Evolutionary conservation across 1,140 invertebrate genomes (phyloP).

Genomic region (Matsumurasca onukii): DNA sequence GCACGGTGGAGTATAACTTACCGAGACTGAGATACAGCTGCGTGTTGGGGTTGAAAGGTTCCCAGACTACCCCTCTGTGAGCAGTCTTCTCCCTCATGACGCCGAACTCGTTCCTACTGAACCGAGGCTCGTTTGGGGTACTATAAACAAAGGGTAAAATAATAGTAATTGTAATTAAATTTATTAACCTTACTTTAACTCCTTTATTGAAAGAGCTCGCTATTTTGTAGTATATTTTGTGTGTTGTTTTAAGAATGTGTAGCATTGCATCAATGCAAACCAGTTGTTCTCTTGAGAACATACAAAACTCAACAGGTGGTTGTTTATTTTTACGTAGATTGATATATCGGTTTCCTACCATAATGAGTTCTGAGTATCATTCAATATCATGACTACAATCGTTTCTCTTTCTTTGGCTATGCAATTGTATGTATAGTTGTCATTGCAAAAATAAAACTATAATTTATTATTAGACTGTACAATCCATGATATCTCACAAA

Average conservation of each 20-base stretch:
- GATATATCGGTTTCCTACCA: not conserved
- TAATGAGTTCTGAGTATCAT: not conserved
- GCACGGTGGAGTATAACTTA: too few species aligned
- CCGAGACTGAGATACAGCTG: slow-evolving; percentile 75
- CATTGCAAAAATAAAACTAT: not conserved
- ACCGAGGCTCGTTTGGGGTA: not conserved
- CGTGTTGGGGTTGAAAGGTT: slow-evolving; percentile 70
- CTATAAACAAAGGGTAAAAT: not conserved
- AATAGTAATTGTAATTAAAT: not conserved
- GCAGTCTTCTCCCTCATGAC: not conserved
- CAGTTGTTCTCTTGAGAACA: not conserved
- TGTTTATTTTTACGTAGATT: not conserved
- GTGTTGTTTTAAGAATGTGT: not conserved
- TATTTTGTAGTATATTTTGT: not conserved
- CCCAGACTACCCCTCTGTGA: slow-evolving; percentile 54
- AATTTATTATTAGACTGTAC: not conserved
- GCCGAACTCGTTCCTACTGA: not conserved
- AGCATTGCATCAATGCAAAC: not conserved
- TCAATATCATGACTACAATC: not conserved
- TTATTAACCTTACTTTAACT: not conserved
- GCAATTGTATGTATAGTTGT: not conserved
- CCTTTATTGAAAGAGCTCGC: not conserved
- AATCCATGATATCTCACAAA: not conserved
- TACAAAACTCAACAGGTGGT: not conserved
- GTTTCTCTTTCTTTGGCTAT: not conserved